These are phyloP conservation scores for Corvus cornix DNA, from an alignment of 2,113 vertebrate species.

Conservation along the genomic window DNA sequence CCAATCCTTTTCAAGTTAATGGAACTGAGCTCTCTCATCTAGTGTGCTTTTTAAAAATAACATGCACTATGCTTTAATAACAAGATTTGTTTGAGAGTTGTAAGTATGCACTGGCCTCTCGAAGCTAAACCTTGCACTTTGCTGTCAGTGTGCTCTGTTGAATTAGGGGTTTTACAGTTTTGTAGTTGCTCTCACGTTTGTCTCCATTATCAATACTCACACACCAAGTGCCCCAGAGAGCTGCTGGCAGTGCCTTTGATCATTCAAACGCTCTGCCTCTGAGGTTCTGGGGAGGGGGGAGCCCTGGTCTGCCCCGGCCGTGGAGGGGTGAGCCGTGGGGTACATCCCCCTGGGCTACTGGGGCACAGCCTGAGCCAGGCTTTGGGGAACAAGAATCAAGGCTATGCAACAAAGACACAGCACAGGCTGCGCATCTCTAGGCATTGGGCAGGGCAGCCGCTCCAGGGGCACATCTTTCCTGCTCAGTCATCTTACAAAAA, in stretches of 20 bases:
- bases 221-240: fast-evolving
- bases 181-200: neutral
- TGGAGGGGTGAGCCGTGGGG: neutral
- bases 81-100: neutral
- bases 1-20: neutral
- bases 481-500: neutral
- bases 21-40: neutral
- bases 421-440: neutral
- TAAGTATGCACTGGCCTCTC: neutral
- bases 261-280: neutral
- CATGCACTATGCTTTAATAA: neutral
- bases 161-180: neutral
- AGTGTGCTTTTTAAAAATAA: neutral
- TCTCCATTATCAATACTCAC: neutral
- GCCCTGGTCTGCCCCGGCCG: neutral
- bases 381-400: neutral
- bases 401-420: neutral
- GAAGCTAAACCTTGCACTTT: neutral
- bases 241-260: neutral
- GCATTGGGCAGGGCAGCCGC: neutral
- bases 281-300: neutral
- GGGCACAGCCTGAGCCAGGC: neutral
- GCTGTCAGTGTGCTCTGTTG: neutral
- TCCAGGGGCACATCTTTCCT: neutral
- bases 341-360: fast-evolving